phyloP scores from a whole-genome alignment of 1,140 invertebrate species.

The Chrysomallon squamiferum region DNA sequence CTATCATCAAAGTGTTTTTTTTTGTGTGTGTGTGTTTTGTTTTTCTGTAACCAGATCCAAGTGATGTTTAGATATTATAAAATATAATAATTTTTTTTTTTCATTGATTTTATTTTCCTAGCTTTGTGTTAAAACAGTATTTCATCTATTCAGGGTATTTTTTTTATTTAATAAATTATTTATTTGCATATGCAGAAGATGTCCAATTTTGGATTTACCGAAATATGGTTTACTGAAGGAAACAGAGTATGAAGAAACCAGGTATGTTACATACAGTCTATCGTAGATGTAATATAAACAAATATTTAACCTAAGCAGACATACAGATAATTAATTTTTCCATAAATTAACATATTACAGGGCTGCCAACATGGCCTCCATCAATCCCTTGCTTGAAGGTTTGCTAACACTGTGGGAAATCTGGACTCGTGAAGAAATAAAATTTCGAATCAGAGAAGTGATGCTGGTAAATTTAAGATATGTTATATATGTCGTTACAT shows the following conservation, averaged over 20 bases:
- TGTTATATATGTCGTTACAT: background rate
- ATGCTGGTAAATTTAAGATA: conserved; percentile 32
- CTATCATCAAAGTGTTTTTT: too few relatives aligned
- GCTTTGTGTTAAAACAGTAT: background rate
- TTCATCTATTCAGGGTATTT: background rate
- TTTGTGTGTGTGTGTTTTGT: too few relatives aligned
- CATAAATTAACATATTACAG: conserved; percentile 10
- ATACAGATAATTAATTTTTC: background rate
- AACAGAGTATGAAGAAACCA: conserved; percentile 34
- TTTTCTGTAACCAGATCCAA: too few relatives aligned
- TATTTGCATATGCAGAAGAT: too few relatives aligned
- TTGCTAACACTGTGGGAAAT: conserved; percentile 34
- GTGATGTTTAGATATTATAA: too few relatives aligned
- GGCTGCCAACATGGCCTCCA: conserved; percentile 21
- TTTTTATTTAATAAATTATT: background rate
- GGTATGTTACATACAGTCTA: conserved; percentile 10
- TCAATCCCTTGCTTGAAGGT: conserved; percentile 40
- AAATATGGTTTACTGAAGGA: conserved; percentile 48
- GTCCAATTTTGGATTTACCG: conserved; percentile 40
- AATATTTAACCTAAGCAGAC: background rate
- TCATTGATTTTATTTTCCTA: background rate
- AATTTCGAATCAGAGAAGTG: conserved; percentile 36
- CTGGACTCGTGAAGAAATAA: conserved; percentile 40
- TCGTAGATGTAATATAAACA: background rate
- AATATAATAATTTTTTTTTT: background rate